Base-by-base conservation (phyloP, 2,888 invertebrate genomes). In the Callosobruchus maculatus region DNA sequence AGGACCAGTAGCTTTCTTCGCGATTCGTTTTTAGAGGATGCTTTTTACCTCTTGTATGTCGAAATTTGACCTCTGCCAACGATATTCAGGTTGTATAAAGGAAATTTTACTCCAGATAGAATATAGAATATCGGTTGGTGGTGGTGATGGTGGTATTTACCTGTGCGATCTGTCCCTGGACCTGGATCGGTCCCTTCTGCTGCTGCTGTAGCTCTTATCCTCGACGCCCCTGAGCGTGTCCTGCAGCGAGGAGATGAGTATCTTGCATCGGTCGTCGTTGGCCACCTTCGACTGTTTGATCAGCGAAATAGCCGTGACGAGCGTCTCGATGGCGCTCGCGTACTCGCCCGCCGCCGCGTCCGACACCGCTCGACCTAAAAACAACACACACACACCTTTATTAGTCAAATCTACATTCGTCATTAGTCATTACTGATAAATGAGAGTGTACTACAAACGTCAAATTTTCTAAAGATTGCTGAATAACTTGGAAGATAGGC, bases 341-440 rank as follows among this genome's bases (percentile, higher is more conserved):
- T 96, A 98, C 88, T 99, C 99, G 13, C 98, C 97, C 74, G 97
- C 96, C 69, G 97, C 97, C 1, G 98, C 98, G 88, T 99, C 99
- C 71, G 97, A 96, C 67, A 99, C 98, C 18, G 99, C 99, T 76
- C 99, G 73, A 13, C 71, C 71, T 68, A 20, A 74, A 5, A 2
- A 70, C 49, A 18, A 5, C n/a, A 70, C 49, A 18, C 18, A 49
- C 13, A 30, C 68, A 68, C 68, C 5, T 68, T 68, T 5, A 68
- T 67, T 67, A 67, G 2, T 20, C 67, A 67, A 21, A 4, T 67
- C 9, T 20, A 4, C 67, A 67, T n/a, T n/a, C n/a, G n/a, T n/a
- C n/a, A n/a, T n/a, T n/a, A n/a, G n/a, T n/a, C n/a, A n/a, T n/a
- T n/a, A n/a, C n/a, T n/a, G n/a, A n/a, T n/a, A n/a, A n/a, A n/a